Evolutionary conservation across 1,140 invertebrate species (phyloP).

Genomic region (Cephus cinctus): DNA sequence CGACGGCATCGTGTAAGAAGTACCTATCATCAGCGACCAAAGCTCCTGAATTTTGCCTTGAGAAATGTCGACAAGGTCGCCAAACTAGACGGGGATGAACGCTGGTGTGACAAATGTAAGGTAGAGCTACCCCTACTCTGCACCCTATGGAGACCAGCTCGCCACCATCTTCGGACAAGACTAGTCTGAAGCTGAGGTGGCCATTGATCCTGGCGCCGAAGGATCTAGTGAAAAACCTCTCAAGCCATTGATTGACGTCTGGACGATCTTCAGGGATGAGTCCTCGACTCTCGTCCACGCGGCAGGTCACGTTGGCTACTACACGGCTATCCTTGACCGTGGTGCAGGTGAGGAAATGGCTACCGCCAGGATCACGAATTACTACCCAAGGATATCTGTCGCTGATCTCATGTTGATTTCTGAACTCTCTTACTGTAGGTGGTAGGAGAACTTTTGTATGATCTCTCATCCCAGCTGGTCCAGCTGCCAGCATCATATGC

Average conservation of each 20-base stretch:
- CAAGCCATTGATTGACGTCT: conserved; percentile 71
- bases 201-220: conserved; percentile 66
- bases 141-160: conserved; percentile 63
- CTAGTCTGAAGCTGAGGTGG: conserved; percentile 73
- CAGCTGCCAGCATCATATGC: conserved; percentile 71
- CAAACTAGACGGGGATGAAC: conserved; percentile 65
- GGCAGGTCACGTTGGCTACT: conserved; percentile 76
- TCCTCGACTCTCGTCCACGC: conserved; percentile 66
- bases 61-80: conserved; percentile 63
- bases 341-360: conserved; percentile 76
- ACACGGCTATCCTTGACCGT: conserved; percentile 73
- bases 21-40: conserved; percentile 49
- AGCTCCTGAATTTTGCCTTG: conserved; percentile 56
- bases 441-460: conserved; percentile 68
- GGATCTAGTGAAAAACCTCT: conserved; percentile 66
- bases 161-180: conserved; percentile 54
- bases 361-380: conserved; percentile 69
- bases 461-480: conserved; percentile 68
- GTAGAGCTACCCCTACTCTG: conserved; percentile 71
- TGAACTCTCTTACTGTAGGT: conserved; percentile 56
- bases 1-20: conserved; percentile 56
- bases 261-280: conserved; percentile 67
- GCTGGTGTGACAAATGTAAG: conserved; percentile 73
- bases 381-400: conserved; percentile 75
- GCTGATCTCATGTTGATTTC: conserved; percentile 67